Evolutionary conservation across 2,113 vertebrate species (phyloP), one percentile per base, ranked within the genome.

Genomic region (Drymodes brunneopygia): DNA sequence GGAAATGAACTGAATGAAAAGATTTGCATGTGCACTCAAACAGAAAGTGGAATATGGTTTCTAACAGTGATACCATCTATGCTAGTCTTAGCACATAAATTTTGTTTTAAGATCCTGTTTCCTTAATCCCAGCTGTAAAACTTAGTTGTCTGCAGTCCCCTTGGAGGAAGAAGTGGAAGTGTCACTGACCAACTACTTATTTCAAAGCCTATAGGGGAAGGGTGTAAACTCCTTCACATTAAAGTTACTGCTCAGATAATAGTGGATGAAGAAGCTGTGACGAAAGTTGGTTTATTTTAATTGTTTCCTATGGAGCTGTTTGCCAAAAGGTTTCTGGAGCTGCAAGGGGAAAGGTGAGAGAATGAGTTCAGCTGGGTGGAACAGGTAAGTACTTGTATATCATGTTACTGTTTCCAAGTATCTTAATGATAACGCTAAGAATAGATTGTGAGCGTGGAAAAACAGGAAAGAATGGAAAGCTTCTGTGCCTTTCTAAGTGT

Each of bases 51-150:
- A 60, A 7, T 48, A 4, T 40, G 16, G 10, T 71, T 71, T 74
- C 9, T 38, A 18, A 72, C 45, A 38, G 14, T 42, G 28, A 23
- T 29, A 6, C 0, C 0, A 11, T 36, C 25, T 62, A 0, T 48
- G 27, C 21, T 77, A 11, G 8, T 50, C 72, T 33, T 70, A 12
- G 4, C 14, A 50, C 1, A 0, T 33, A 73, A 62, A 21, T 73
- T 73, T 35, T 54, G 22, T 27, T 57, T n/a, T 23, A 20, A 78
- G 48, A 65, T n/a, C 7, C 28, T 8, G 2, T 66, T 81, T 62
- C 35, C 25, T 60, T 53, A 27, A 40, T 38, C 29, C 14, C 11
- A 45, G 14, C 18, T 77, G 4, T 70, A 71, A 86, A 73, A 35
- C 6, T 6, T 58, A 1, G 5, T 70, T 81, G 8, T 54, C 21